A percentile compares a stretch with the other conserved stretches of the same genome.
phyloP scores from a whole-genome alignment of 2,113 vertebrate species.

The Plectropomus leopardus region DNA sequence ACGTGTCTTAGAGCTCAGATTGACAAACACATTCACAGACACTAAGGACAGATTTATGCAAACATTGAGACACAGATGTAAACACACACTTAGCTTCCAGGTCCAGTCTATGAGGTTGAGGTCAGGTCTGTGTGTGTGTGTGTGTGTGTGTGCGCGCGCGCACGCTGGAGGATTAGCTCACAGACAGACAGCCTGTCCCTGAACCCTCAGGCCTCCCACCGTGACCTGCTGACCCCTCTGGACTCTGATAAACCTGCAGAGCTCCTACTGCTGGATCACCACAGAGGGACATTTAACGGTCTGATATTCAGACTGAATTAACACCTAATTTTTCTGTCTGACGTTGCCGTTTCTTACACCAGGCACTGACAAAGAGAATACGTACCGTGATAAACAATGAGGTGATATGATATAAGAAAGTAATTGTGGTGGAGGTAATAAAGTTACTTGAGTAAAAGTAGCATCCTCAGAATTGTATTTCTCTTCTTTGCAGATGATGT shows the following conservation, averaged over 20 bases:
- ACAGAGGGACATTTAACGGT: neutral
- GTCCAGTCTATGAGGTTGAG: conserved; percentile 13
- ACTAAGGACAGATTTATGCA: conserved; percentile 33
- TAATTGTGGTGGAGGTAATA: too few relatives aligned
- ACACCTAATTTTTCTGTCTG: neutral
- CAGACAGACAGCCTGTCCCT: conserved; percentile 71
- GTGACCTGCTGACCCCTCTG: conserved; percentile 63
- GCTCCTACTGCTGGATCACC: conserved; percentile 1
- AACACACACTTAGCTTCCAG: conserved; percentile 2
- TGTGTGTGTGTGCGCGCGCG: conserved; percentile 29
- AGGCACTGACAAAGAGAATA: neutral
- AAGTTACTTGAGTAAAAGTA: too few relatives aligned
- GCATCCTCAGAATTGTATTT: too few relatives aligned
- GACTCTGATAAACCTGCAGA: conserved; percentile 44
- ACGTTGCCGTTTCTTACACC: neutral
- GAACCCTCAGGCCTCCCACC: conserved; percentile 56
- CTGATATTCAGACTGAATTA: neutral
- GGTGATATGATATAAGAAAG: too few relatives aligned
- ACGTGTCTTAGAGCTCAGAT: neutral
- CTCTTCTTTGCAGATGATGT: too few relatives aligned
- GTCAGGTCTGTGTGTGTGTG: conserved; percentile 25
- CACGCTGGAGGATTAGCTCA: conserved; percentile 64
- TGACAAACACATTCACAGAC: conserved; percentile 1
- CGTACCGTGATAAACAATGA: neutral
- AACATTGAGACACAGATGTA: conserved; percentile 16